Conservation (phyloP, 2,888 invertebrate genomes). For the Tortrix viridana region DNA sequence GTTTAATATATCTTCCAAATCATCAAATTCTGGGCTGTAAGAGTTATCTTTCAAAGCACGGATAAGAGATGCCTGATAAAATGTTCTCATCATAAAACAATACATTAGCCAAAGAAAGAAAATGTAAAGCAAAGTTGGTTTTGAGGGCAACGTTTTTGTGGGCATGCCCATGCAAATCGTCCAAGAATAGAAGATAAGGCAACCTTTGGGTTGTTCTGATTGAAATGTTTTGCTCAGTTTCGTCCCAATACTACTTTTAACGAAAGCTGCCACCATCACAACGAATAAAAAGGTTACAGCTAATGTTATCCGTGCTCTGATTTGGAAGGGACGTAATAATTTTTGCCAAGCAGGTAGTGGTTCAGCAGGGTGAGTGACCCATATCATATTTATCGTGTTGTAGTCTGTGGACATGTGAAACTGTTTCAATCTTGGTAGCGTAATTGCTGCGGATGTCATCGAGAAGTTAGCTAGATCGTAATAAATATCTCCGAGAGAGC, state of each 20-base stretch:
- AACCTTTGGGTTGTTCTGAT: slow-evolving; percentile 42
- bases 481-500: slow-evolving; percentile 66
- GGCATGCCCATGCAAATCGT: slow-evolving; percentile 69
- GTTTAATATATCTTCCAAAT: slow-evolving; percentile 60
- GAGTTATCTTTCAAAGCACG: slow-evolving; percentile 63
- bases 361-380: slow-evolving; percentile 63
- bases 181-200: slow-evolving; percentile 62
- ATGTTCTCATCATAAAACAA: slow-evolving; percentile 66
- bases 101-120: slow-evolving; percentile 67
- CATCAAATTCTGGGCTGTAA: slow-evolving; percentile 55
- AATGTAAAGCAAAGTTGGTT: slow-evolving; percentile 53
- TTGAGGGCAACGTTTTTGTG: slow-evolving; percentile 55
- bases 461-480: slow-evolving; percentile 69
- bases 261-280: slow-evolving; percentile 50
- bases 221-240: slow-evolving; percentile 42
- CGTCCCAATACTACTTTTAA: slow-evolving; percentile 50
- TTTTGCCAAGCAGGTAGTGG: slow-evolving; percentile 61
- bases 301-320: slow-evolving; percentile 53
- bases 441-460: slow-evolving; percentile 67
- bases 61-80: slow-evolving; percentile 69
- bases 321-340: slow-evolving; percentile 63
- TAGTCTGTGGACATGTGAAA: slow-evolving; percentile 67
- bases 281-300: slow-evolving; percentile 56
- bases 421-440: slow-evolving; percentile 54
- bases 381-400: slow-evolving; percentile 51